These are phyloP conservation scores for Ethmia dodecea DNA, from an alignment of 2,888 invertebrate genomes.

Conservation along the genomic window DNA sequence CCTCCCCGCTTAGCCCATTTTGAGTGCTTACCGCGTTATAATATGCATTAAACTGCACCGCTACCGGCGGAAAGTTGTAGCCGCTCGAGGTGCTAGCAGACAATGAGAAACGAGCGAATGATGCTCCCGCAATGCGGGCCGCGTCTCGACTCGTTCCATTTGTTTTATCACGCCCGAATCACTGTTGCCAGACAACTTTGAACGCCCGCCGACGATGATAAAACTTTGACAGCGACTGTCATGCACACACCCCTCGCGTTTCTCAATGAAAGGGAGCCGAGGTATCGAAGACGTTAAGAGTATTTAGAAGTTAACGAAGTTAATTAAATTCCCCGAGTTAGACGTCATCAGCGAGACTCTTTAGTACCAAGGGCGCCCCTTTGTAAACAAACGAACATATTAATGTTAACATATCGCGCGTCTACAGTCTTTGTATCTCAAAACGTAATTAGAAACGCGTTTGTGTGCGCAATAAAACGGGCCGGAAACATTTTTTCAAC, in stretches of 20 bases:
- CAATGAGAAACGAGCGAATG: slow-evolving; percentile 72
- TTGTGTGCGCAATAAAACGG: slow-evolving; percentile 38
- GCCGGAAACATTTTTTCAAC: slow-evolving; percentile 23
- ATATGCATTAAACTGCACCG: slow-evolving; percentile 73
- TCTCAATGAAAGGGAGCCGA: slow-evolving; percentile 65
- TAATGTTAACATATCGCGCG: slow-evolving; percentile 66
- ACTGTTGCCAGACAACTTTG: slow-evolving; percentile 64
- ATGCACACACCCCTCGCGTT: slow-evolving; percentile 56
- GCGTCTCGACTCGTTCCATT: slow-evolving; percentile 53
- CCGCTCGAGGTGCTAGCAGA: slow-evolving; percentile 50
- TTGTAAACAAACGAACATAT: slow-evolving; percentile 69
- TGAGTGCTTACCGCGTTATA: slow-evolving; percentile 69
- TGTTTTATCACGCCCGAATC: slow-evolving; percentile 72
- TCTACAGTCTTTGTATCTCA: slow-evolving; percentile 52
- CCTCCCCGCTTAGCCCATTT: slow-evolving; percentile 60
- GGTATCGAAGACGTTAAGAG: slow-evolving; percentile 76
- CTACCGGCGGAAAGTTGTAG: slow-evolving; percentile 52
- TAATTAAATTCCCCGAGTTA: slow-evolving; percentile 74
- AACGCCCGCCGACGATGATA: slow-evolving; percentile 49
- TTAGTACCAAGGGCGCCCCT: slow-evolving; percentile 64
- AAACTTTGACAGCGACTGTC: slow-evolving; percentile 71
- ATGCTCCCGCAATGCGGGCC: slow-evolving; percentile 70
- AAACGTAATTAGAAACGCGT: slow-evolving; percentile 55
- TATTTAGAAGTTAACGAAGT: slow-evolving; percentile 76
- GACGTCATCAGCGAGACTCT: slow-evolving; percentile 62